Conservation (phyloP, 1,140 invertebrate genomes). For the Bombus haemorrhoidalis region DNA sequence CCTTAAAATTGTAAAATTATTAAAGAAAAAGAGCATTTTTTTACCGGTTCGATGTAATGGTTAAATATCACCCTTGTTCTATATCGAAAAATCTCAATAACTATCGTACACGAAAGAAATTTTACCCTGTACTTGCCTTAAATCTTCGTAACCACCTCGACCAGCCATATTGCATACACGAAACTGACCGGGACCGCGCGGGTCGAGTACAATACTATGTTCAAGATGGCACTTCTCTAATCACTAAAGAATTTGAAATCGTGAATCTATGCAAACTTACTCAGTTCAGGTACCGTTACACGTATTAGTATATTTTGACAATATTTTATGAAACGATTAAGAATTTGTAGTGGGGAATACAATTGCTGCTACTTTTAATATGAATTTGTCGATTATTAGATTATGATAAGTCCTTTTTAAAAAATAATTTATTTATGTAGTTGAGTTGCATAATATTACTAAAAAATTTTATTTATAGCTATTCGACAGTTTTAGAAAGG, state of each 20-base stretch:
- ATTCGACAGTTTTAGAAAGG: constrained; percentile 4
- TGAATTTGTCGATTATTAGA: neutral
- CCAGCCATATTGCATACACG: constrained; percentile 83
- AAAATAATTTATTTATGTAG: neutral
- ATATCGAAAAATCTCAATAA: neutral
- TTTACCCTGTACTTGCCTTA: constrained; percentile 78
- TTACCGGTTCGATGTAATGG: neutral
- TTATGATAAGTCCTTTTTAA: neutral
- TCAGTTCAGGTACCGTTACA: neutral
- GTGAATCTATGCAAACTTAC: neutral
- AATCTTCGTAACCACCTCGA: constrained; percentile 81
- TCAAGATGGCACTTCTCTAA: constrained; percentile 61
- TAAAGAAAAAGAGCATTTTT: neutral
- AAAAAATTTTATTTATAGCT: constrained; percentile 13
- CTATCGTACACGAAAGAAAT: constrained; percentile 45
- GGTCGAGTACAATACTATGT: constrained; percentile 61
- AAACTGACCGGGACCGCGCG: constrained; percentile 77
- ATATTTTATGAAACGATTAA: neutral
- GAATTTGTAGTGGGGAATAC: neutral
- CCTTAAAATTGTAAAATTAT: constrained; percentile 69
- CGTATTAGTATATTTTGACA: neutral
- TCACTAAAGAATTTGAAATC: constrained; percentile 19
- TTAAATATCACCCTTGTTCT: neutral
- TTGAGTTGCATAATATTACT: constrained; percentile 17
- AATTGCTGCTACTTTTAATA: neutral